A percentile compares a stretch with the other conserved stretches of the same genome.
Evolutionary conservation across 2,888 invertebrate species (phyloP).

Genomic region (Galeruca laticollis): DNA sequence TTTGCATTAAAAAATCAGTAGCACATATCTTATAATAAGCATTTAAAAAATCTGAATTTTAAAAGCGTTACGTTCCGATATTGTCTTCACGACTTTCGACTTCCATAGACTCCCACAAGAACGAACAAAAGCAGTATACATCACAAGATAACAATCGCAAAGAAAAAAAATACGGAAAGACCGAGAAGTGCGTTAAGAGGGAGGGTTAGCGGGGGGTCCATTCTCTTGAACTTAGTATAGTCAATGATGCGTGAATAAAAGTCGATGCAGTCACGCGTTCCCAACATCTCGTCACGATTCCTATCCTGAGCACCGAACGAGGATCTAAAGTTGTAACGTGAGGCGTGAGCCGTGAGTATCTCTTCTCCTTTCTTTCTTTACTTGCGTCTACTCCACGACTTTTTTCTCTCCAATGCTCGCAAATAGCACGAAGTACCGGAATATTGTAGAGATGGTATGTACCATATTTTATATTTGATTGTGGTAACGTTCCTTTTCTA

Average conservation of each 20-base stretch:
- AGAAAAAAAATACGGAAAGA: conserved; percentile 18
- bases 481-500: background rate
- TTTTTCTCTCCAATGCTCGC: conserved; percentile 40
- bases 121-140: conserved; percentile 37
- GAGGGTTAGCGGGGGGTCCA: conserved; percentile 18
- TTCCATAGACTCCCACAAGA: conserved; percentile 29
- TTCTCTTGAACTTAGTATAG: conserved; percentile 47
- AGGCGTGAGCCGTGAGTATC: conserved; percentile 34
- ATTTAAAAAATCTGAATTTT: conserved; percentile 14
- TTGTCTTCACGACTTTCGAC: conserved; percentile 24
- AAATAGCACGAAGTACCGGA: conserved; percentile 39
- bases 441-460: conserved; percentile 9
- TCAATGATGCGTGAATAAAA: conserved; percentile 58
- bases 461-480: background rate
- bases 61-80: conserved; percentile 17
- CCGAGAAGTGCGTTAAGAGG: conserved; percentile 36
- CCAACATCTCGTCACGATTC: conserved; percentile 56
- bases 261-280: conserved; percentile 56
- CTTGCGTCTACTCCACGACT: conserved; percentile 24
- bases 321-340: conserved; percentile 22
- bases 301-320: conserved; percentile 23
- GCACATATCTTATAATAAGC: background rate
- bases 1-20: no score
- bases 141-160: conserved; percentile 34
- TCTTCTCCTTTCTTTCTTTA: conserved; percentile 25